Conservation (phyloP, 2,797 vertebrate genomes). For the Serranus cabrilla region DNA sequence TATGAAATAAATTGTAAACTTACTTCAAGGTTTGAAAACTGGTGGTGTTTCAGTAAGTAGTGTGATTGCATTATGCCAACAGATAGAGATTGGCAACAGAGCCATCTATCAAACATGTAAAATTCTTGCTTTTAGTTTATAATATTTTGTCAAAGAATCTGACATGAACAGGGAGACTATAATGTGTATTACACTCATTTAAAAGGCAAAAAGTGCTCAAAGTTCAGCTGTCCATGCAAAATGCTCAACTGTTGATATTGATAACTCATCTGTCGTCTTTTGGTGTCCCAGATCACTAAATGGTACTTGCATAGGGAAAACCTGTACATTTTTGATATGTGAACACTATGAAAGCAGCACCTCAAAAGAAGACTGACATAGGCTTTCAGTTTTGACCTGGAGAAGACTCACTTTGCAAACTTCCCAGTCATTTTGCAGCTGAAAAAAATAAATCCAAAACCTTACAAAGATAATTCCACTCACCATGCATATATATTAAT, state of each 20-base stretch:
- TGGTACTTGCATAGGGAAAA: slow-evolving; percentile 3
- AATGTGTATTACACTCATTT: neutral
- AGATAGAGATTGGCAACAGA: neutral
- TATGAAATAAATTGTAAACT: slow-evolving; percentile 44
- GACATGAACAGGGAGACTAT: neutral
- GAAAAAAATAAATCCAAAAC: slow-evolving; percentile 3
- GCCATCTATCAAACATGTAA: neutral
- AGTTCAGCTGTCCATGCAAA: neutral
- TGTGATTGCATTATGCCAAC: neutral
- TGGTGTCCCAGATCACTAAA: neutral
- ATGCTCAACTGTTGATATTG: neutral
- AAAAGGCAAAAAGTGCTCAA: too few species aligned
- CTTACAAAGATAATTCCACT: neutral
- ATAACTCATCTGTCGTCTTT: neutral
- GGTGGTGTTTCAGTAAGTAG: slow-evolving; percentile 17
- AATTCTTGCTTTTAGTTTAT: neutral
- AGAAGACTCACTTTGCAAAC: neutral
- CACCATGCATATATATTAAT: neutral
- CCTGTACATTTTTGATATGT: neutral
- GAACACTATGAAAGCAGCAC: neutral
- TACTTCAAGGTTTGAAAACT: neutral
- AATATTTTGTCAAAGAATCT: neutral
- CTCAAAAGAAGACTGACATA: neutral
- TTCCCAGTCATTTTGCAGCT: neutral
- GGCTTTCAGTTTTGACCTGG: neutral